Percentiles rank a stretch among this genome's conserved stretches.
Evolutionary conservation across 2,888 invertebrate species (phyloP).

Genomic region (Oxytorus armatus): DNA sequence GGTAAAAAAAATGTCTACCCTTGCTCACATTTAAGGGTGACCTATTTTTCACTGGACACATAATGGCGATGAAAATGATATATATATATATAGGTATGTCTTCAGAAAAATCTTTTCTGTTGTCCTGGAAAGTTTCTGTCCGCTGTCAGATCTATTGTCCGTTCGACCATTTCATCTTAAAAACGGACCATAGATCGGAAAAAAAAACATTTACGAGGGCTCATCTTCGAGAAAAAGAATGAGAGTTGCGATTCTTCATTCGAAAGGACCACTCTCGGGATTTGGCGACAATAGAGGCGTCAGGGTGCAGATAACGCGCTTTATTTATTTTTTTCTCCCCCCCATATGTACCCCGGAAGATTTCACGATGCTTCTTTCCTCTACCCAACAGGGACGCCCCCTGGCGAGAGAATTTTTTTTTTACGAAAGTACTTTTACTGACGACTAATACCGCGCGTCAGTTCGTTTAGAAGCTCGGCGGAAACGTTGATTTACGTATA

Average conservation of each 20-base stretch:
- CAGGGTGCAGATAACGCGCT: slow-evolving; percentile 72
- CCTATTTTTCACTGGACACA: slow-evolving; percentile 56
- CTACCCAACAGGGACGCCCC: neutral
- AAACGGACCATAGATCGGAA: slow-evolving; percentile 31
- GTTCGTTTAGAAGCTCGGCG: slow-evolving; percentile 21
- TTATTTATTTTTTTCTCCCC: slow-evolving; percentile 39
- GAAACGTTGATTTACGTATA: slow-evolving; percentile 60
- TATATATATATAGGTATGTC: neutral
- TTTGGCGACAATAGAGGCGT: slow-evolving; percentile 74
- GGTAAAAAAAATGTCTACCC: too few relatives aligned
- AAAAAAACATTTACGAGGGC: slow-evolving; percentile 49
- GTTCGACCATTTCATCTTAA: slow-evolving; percentile 3
- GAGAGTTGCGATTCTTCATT: slow-evolving; percentile 66
- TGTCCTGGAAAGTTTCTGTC: slow-evolving; percentile 23
- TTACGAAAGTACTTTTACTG: slow-evolving; percentile 4
- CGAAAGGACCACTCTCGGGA: slow-evolving; percentile 62
- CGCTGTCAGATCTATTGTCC: slow-evolving; percentile 40
- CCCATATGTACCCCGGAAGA: slow-evolving; percentile 17
- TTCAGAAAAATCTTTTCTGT: slow-evolving; percentile 22
- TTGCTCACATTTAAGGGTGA: neutral
- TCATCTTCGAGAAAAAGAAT: slow-evolving; percentile 72
- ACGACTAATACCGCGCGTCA: slow-evolving; percentile 10
- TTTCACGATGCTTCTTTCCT: slow-evolving; percentile 30
- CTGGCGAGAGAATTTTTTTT: slow-evolving; percentile 34
- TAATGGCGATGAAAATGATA: slow-evolving; percentile 11